A percentile compares a stretch with the other conserved stretches of the same genome.
These are phyloP conservation scores for Pelodiscus sinensis DNA, from an alignment of 2,113 vertebrate species.

Conservation along the genomic window DNA sequence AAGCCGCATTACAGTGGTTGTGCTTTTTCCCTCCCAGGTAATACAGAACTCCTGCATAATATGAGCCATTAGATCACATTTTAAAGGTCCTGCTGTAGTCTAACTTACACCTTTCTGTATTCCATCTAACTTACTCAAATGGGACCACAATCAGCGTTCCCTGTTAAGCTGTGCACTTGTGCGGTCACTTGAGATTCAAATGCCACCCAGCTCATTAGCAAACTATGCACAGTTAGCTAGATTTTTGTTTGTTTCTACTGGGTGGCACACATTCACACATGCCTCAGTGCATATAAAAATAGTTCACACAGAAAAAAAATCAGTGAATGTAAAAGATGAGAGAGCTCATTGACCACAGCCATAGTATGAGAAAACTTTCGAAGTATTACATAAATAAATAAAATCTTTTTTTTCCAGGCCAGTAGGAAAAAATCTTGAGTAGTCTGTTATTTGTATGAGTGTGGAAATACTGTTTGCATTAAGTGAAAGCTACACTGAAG, in stretches of 20 bases:
- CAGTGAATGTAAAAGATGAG: no score
- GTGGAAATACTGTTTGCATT: neutral
- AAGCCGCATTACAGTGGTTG: neutral
- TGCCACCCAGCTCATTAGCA: no score
- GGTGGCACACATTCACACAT: no score
- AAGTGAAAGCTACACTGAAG: neutral
- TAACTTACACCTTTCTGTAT: neutral
- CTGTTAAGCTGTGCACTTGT: no score
- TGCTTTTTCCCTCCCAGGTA: neutral
- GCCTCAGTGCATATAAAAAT: no score
- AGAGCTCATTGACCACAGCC: neutral
- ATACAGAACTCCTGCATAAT: neutral
- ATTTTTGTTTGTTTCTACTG: no score
- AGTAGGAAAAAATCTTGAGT: neutral
- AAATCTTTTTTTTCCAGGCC: neutral
- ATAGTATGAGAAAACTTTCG: neutral
- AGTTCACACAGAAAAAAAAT: no score
- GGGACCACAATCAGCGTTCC: neutral
- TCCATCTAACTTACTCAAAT: neutral
- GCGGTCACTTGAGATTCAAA: no score
- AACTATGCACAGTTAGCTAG: no score
- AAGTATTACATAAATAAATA: neutral
- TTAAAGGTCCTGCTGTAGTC: neutral
- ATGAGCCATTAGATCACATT: neutral
- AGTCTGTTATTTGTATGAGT: neutral